phyloP scores from a whole-genome alignment of 2,888 invertebrate species.

The Pyrgus malvae region DNA sequence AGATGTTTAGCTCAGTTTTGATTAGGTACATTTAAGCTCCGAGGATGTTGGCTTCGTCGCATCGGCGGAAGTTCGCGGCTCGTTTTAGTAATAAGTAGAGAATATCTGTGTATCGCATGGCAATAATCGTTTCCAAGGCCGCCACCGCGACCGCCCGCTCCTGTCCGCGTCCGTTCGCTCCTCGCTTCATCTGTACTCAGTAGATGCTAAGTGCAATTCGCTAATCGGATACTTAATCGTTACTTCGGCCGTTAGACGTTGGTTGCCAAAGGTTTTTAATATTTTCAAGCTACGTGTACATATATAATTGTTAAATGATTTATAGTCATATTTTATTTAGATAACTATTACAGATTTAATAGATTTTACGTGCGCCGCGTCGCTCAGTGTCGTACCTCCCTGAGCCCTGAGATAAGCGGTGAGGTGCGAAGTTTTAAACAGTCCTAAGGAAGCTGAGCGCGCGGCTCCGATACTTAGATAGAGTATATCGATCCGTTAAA shows the following conservation, averaged over 20 bases:
- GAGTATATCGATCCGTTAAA: not conserved
- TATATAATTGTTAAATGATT: conserved; percentile 17
- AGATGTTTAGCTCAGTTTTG: too few relatives aligned
- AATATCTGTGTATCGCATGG: conserved; percentile 6
- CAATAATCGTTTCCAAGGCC: not conserved
- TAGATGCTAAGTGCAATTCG: conserved; percentile 33
- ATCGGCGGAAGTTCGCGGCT: too few relatives aligned
- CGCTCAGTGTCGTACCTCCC: not conserved
- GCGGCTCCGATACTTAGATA: not conserved
- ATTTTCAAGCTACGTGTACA: conserved; percentile 32
- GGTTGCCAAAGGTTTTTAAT: conserved; percentile 64
- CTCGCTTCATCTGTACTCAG: conserved; percentile 44
- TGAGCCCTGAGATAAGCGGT: too few relatives aligned
- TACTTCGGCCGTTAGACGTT: conserved; percentile 44
- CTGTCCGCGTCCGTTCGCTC: not conserved
- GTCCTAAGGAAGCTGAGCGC: too few relatives aligned
- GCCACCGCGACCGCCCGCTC: not conserved
- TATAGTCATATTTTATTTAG: conserved; percentile 13
- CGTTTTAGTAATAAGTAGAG: not conserved
- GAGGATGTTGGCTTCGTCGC: too few relatives aligned
- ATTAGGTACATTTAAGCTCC: too few relatives aligned
- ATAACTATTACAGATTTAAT: conserved; percentile 2
- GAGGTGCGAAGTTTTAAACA: not conserved
- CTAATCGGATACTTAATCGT: conserved; percentile 32
- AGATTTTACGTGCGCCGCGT: conserved; percentile 6